A percentile compares a stretch with the other conserved stretches of the same genome.
These are phyloP conservation scores for Gymnosoma rotundatum DNA, from an alignment of 2,888 invertebrate genomes.

Conservation along the genomic window DNA sequence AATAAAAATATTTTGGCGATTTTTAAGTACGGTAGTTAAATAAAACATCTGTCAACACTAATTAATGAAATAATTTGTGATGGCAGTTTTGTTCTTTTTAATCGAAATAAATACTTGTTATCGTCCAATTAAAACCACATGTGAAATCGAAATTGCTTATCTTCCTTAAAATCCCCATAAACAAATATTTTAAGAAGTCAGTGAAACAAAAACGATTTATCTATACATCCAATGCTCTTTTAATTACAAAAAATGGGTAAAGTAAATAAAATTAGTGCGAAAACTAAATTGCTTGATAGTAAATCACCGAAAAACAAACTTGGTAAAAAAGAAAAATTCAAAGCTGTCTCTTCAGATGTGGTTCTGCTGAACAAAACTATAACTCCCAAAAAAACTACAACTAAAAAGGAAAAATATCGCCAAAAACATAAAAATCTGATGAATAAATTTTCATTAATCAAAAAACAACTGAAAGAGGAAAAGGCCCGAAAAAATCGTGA, in stretches of 20 bases:
- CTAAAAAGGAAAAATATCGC: conserved; percentile 79
- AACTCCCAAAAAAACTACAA: conserved; percentile 74
- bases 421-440: conserved; percentile 78
- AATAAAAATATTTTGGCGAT: too few relatives aligned
- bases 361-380: conserved; percentile 75
- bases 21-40: too few relatives aligned
- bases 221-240: background rate
- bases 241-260: conserved; percentile 46
- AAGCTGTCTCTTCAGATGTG: conserved; percentile 4
- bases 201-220: conserved; percentile 2
- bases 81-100: too few relatives aligned
- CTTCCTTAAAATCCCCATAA: too few relatives aligned
- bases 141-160: background rate
- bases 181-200: too few relatives aligned
- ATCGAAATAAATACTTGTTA: too few relatives aligned
- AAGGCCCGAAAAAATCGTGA: conserved; percentile 76
- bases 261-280: conserved; percentile 51
- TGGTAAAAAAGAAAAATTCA: conserved; percentile 26
- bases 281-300: conserved; percentile 14
- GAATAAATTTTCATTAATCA: conserved; percentile 76
- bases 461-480: conserved; percentile 77
- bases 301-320: conserved; percentile 35
- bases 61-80: too few relatives aligned
- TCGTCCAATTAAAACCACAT: conserved; percentile 9
- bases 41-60: too few relatives aligned